phyloP scores from a whole-genome alignment of 2,888 invertebrate genomes.

The Microctonus aethiopoides region DNA sequence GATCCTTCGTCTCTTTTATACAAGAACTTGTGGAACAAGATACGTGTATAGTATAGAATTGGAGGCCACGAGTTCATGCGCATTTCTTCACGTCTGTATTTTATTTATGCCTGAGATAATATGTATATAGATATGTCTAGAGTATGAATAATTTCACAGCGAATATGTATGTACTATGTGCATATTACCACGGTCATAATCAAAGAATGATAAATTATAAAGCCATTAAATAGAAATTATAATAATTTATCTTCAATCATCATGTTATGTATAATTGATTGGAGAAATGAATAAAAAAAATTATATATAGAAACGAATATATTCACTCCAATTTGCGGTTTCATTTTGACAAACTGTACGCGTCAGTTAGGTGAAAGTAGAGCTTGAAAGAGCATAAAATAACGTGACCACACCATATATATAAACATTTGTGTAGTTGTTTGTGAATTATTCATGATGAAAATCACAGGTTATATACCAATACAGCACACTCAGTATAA shows the following conservation, averaged over 20 bases:
- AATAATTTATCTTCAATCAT: slow-evolving; percentile 43
- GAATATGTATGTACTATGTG: neutral
- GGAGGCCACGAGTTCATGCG: slow-evolving; percentile 22
- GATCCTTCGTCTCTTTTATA: slow-evolving; percentile 13
- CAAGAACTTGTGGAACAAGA: slow-evolving; percentile 20
- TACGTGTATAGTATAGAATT: neutral
- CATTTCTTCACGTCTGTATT: slow-evolving; percentile 26
- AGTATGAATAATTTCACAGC: slow-evolving; percentile 19
- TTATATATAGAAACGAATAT: neutral
- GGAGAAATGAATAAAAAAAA: neutral
- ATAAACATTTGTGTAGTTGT: neutral
- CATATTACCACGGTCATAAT: neutral
- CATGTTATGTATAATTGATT: neutral
- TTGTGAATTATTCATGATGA: neutral
- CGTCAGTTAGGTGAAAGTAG: slow-evolving; percentile 5
- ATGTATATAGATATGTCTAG: slow-evolving; percentile 7
- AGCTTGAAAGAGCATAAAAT: neutral
- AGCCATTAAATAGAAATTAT: slow-evolving; percentile 46
- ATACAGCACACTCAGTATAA: neutral
- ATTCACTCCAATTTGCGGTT: neutral
- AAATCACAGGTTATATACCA: neutral
- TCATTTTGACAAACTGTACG: neutral
- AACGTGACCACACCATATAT: neutral
- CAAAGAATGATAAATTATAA: neutral
- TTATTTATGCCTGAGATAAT: neutral